Base-by-base conservation (phyloP, 2,888 invertebrate genomes). In the Lissocephala sabroskyi region DNA sequence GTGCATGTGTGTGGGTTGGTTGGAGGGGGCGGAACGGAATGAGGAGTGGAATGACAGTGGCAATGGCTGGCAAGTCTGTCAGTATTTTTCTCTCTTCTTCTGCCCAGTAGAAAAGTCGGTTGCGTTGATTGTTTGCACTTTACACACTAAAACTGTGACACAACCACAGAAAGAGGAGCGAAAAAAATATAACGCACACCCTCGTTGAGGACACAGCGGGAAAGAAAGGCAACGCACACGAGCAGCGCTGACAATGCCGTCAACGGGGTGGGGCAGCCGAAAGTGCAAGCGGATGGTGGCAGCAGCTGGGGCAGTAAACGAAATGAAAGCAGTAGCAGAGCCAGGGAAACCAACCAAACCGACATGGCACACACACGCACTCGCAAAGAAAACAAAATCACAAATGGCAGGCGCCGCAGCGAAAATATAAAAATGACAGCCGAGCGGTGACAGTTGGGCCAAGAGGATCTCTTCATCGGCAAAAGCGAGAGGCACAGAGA, bases 111-210 rank as follows among this genome's bases (percentile, higher is more conserved):
- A 58, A 53, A 68, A 74, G 59, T 70, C 74, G 74, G 70, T 66
- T 44, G 70, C 62, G 74, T 70, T 74, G 74, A 68, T 68, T 68
- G 74, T 68, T 68, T 68, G 68, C 68, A 68, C 74, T 68, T 74
- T 66, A 53, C 59, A 66, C 74, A 70, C 70, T 64, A 57, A 62
- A 68, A 56, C 56, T 62, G 49, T 51, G 59, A 59, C 61, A 70
- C 54, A 64, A 47, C 49, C 63, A 44, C 29, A 49, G 49, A 53
- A 55, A 49, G 36, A 18, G n/a, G 7, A 11, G 19, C n/a, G 23
- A 33, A 36, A 43, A 39, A 46, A 33, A 16, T 40, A 30, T 45
- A 39, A 5, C 23, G 3, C 23, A 23, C 3, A 23, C 4, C 7
- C 4, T 23, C 3, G 23, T 5, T 5, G 23, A 23, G 23, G 7